phyloP scores from a whole-genome alignment of 2,113 vertebrate species.

The Antigone vipio region DNA sequence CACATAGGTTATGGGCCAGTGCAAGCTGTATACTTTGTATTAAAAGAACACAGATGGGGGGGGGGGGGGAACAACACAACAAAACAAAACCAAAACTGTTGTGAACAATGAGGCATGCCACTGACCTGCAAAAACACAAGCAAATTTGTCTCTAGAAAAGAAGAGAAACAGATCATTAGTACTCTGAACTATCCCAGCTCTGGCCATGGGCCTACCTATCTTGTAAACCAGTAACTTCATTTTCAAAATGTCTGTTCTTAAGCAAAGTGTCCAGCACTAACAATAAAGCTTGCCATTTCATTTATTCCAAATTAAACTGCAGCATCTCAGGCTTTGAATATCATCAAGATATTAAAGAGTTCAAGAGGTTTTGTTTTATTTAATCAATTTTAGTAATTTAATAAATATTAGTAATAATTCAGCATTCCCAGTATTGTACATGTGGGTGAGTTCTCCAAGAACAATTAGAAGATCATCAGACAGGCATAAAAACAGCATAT shows the following conservation, averaged over 20 bases:
- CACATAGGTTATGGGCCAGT: neutral
- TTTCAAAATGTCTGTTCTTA: neutral
- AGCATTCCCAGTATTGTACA: neutral
- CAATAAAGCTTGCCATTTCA: neutral
- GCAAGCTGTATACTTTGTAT: neutral
- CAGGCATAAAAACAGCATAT: neutral
- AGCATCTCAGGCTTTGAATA: neutral
- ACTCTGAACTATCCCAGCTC: neutral
- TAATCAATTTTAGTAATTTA: neutral
- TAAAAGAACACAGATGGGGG: neutral
- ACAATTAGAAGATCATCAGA: neutral
- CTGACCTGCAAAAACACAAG: neutral
- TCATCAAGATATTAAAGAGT: neutral
- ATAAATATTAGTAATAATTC: neutral
- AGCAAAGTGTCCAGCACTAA: neutral
- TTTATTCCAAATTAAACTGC: neutral
- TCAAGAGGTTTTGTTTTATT: neutral
- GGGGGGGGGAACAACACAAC: no score
- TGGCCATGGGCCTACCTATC: neutral
- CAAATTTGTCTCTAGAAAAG: neutral
- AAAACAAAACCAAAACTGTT: neutral
- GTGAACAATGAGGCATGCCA: neutral
- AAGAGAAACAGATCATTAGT: neutral
- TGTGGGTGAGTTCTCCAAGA: neutral
- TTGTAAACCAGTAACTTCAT: neutral